Evolutionary conservation across 1,140 invertebrate genomes (phyloP).

Genomic region (Andricus grossulariae): DNA sequence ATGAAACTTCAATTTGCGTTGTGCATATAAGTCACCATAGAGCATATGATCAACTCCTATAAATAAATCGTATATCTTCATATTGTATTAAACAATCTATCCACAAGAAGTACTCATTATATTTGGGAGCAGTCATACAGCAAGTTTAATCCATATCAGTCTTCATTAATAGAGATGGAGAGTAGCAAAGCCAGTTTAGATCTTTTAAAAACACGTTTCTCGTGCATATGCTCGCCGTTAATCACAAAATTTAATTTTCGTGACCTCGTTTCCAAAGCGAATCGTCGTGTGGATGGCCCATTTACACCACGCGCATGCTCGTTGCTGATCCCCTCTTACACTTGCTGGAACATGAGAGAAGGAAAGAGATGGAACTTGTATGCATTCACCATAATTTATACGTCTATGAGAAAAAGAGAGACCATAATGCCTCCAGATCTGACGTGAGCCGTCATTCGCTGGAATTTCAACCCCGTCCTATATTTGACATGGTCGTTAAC

Average conservation of each 20-base stretch:
- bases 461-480: constrained; percentile 22
- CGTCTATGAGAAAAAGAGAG: background rate
- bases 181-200: constrained; percentile 1
- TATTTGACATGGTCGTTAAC: constrained; percentile 4
- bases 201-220: background rate
- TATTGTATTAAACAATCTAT: too few relatives aligned
- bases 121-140: background rate
- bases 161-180: background rate
- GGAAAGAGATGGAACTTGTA: constrained; percentile 3
- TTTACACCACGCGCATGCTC: constrained; percentile 70
- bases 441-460: background rate
- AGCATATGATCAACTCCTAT: too few relatives aligned
- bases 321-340: background rate
- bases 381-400: constrained; percentile 13
- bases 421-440: background rate
- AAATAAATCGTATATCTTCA: too few relatives aligned
- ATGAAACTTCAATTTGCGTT: too few relatives aligned
- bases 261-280: constrained; percentile 72
- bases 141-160: background rate
- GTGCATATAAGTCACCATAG: too few relatives aligned
- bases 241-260: constrained; percentile 75
- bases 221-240: constrained; percentile 60
- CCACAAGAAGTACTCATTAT: background rate
- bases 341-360: background rate
- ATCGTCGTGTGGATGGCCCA: constrained; percentile 65